Evolutionary conservation across 2,113 vertebrate genomes (phyloP).

Genomic region (Nannobrachium achirus): DNA sequence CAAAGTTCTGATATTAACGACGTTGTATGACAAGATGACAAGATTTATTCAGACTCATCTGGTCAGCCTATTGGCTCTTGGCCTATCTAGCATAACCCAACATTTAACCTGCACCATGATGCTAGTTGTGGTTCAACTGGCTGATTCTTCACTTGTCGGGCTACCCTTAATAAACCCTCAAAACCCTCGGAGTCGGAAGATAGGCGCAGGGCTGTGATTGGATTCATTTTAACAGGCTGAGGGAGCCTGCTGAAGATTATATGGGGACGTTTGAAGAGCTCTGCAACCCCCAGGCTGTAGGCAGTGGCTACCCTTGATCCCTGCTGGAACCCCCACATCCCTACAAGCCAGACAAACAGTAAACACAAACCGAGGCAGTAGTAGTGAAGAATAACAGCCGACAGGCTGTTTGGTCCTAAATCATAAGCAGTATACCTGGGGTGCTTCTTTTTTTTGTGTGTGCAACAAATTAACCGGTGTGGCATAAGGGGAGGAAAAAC

Average conservation of each 20-base stretch:
- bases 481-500: constrained; percentile 60
- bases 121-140: constrained; percentile 10
- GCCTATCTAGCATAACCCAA: constrained; percentile 6
- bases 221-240: constrained; percentile 65
- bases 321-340: constrained; percentile 3
- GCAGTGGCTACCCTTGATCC: constrained; percentile 62
- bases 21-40: constrained; percentile 2
- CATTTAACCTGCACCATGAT: neutral
- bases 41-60: constrained; percentile 3
- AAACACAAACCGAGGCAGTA: constrained; percentile 39
- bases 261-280: constrained; percentile 66
- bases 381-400: constrained; percentile 28
- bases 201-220: constrained; percentile 50
- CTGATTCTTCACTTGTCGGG: constrained; percentile 17
- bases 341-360: constrained; percentile 53
- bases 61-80: no score
- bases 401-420: constrained; percentile 38
- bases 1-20: neutral
- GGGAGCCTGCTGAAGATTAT: constrained; percentile 70
- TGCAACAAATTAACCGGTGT: constrained; percentile 55
- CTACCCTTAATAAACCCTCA: constrained; percentile 51
- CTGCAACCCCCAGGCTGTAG: constrained; percentile 53
- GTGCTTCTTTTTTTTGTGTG: constrained; percentile 29
- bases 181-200: constrained; percentile 23
- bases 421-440: constrained; percentile 38